These are phyloP conservation scores for Phortica variegata DNA, from an alignment of 1,140 invertebrate species.

Conservation along the genomic window DNA sequence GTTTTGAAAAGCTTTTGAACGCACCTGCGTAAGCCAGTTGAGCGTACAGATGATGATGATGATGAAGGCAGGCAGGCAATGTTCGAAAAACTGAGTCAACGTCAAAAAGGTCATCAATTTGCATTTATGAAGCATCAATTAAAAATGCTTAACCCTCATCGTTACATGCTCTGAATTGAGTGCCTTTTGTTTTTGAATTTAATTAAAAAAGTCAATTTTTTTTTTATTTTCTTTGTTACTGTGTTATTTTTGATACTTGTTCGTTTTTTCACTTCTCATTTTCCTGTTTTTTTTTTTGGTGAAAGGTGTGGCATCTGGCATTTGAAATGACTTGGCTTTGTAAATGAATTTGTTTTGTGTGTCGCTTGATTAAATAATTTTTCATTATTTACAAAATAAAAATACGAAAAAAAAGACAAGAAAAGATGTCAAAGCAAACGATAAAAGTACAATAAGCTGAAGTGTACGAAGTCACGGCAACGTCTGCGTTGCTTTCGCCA, in stretches of 20 bases:
- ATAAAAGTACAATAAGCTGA: slow-evolving; percentile 10
- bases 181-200: slow-evolving; percentile 18
- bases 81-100: too few species aligned
- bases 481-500: slow-evolving; percentile 36
- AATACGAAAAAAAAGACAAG: slow-evolving; percentile 7
- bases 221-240: too few species aligned
- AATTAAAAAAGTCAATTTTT: background rate
- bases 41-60: too few species aligned
- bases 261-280: slow-evolving; percentile 35
- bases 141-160: slow-evolving; percentile 15
- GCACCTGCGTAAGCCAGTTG: too few species aligned
- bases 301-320: slow-evolving; percentile 5
- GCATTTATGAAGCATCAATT: slow-evolving; percentile 2
- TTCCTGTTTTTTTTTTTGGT: slow-evolving; percentile 14
- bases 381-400: slow-evolving; percentile 52
- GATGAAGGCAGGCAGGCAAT: too few species aligned
- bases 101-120: background rate
- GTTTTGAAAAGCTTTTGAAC: too few species aligned
- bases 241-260: slow-evolving; percentile 12
- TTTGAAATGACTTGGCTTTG: slow-evolving; percentile 13
- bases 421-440: background rate
- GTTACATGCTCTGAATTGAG: too few species aligned
- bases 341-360: slow-evolving; percentile 26
- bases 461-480: slow-evolving; percentile 18
- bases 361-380: slow-evolving; percentile 54